A percentile compares a stretch with the other conserved stretches of the same genome.
These are phyloP conservation scores for Linnaemya vulpina DNA, from an alignment of 2,888 invertebrate species.

Conservation along the genomic window DNA sequence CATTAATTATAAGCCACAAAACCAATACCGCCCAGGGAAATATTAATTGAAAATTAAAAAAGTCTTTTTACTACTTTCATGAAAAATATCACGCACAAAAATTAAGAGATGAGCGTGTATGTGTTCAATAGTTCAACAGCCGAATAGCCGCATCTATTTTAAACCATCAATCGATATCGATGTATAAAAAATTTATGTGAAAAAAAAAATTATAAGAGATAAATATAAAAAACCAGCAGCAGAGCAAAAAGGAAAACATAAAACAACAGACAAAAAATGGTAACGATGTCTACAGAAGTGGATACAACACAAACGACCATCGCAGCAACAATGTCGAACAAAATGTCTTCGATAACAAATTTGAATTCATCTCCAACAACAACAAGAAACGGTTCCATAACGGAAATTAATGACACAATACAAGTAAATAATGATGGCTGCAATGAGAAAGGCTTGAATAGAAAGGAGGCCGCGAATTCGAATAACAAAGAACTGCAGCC, in stretches of 20 bases:
- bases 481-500: constrained; percentile 13
- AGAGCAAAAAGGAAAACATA: constrained; percentile 7
- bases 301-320: constrained; percentile 81
- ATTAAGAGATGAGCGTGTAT: constrained; percentile 17
- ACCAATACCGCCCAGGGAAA: constrained; percentile 53
- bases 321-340: constrained; percentile 62
- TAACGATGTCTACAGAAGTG: constrained; percentile 83
- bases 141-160: constrained; percentile 72
- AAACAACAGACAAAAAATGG: constrained; percentile 77
- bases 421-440: constrained; percentile 26
- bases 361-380: constrained; percentile 67
- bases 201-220: no score
- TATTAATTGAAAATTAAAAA: constrained; percentile 24
- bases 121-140: constrained; percentile 53
- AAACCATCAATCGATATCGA: constrained; percentile 62
- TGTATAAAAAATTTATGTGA: constrained; percentile 11
- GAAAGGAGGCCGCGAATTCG: constrained; percentile 39
- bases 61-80: background rate
- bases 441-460: constrained; percentile 18
- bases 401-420: constrained; percentile 44
- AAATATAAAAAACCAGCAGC: constrained; percentile 9
- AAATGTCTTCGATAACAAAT: constrained; percentile 70
- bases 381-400: constrained; percentile 54
- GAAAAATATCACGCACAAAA: constrained; percentile 3
- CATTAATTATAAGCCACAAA: background rate